Percentiles rank a stretch among this genome's conserved stretches.
Conservation (phyloP, 2,888 invertebrate species). For the Tachina grossa region DNA sequence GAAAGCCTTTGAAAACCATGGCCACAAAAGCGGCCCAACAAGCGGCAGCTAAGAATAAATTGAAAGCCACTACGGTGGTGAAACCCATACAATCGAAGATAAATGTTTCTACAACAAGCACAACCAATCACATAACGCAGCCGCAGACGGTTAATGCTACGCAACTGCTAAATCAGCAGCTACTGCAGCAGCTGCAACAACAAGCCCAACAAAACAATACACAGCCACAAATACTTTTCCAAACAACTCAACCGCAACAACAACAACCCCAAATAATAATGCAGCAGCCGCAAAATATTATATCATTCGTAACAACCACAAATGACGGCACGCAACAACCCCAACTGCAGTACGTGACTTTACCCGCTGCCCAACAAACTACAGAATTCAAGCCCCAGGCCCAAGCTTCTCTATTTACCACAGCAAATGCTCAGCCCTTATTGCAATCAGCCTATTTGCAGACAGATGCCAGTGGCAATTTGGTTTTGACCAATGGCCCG, state of each 20-base stretch:
- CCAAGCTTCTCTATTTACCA: constrained; percentile 83
- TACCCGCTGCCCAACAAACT: constrained; percentile 83
- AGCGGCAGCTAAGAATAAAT: constrained; percentile 76
- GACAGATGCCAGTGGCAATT: constrained; percentile 85
- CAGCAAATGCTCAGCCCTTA: constrained; percentile 84
- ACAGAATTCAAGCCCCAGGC: constrained; percentile 83
- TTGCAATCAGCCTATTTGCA: constrained; percentile 85
- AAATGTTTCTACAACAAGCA: constrained; percentile 69
- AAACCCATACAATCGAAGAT: constrained; percentile 79
- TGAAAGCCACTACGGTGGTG: constrained; percentile 75
- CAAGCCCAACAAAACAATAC: constrained; percentile 61
- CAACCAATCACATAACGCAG: constrained; percentile 46
- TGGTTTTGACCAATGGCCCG: constrained; percentile 84
- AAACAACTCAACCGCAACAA: constrained; percentile 53
- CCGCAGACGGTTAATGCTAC: constrained; percentile 64
- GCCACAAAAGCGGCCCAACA: constrained; percentile 78
- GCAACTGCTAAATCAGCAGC: constrained; percentile 71
- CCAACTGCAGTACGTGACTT: constrained; percentile 91
- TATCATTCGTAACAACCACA: constrained; percentile 82
- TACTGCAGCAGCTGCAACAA: constrained; percentile 72
- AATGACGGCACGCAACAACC: constrained; percentile 83
- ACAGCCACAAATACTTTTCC: constrained; percentile 68
- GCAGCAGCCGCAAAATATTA: constrained; percentile 82
- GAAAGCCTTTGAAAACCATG: constrained; percentile 78
- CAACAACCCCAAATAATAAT: constrained; percentile 76